Evolutionary conservation across 2,888 invertebrate genomes (phyloP).

Genomic region (Cryptus viduatorius): DNA sequence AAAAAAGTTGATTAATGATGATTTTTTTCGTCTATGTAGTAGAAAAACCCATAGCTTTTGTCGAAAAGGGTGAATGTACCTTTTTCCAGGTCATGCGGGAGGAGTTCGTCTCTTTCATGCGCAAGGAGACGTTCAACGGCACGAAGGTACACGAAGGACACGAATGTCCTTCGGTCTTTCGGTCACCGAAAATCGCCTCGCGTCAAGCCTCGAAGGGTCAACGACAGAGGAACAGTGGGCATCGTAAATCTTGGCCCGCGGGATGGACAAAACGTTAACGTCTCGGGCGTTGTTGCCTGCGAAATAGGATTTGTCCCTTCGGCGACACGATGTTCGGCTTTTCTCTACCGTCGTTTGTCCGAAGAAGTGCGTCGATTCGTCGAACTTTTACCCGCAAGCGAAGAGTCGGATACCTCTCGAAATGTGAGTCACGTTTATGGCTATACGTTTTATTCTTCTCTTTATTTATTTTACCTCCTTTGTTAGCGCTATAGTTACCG

Average conservation of each 20-base stretch:
- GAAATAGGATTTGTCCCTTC: conserved; percentile 60
- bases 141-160: conserved; percentile 42
- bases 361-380: conserved; percentile 27
- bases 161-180: conserved; percentile 58
- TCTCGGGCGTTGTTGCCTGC: conserved; percentile 38
- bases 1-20: not conserved
- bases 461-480: conserved; percentile 40
- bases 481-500: conserved; percentile 29
- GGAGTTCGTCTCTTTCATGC: not conserved
- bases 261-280: conserved; percentile 52
- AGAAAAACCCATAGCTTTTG: too few relatives aligned
- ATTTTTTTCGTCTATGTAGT: too few relatives aligned
- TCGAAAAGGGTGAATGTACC: conserved; percentile 9
- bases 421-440: conserved; percentile 62
- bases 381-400: conserved; percentile 30
- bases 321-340: conserved; percentile 34
- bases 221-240: conserved; percentile 53
- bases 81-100: conserved; percentile 18
- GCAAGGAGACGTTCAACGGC: not conserved
- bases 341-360: conserved; percentile 9
- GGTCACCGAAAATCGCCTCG: conserved; percentile 47
- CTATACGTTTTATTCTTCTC: conserved; percentile 26
- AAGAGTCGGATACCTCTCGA: conserved; percentile 41
- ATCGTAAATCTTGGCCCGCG: conserved; percentile 61
- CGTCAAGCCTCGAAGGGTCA: conserved; percentile 57